A percentile compares a stretch with the other conserved stretches of the same genome.
Conservation (phyloP, 1,140 invertebrate species). For the Panonychus citri region DNA sequence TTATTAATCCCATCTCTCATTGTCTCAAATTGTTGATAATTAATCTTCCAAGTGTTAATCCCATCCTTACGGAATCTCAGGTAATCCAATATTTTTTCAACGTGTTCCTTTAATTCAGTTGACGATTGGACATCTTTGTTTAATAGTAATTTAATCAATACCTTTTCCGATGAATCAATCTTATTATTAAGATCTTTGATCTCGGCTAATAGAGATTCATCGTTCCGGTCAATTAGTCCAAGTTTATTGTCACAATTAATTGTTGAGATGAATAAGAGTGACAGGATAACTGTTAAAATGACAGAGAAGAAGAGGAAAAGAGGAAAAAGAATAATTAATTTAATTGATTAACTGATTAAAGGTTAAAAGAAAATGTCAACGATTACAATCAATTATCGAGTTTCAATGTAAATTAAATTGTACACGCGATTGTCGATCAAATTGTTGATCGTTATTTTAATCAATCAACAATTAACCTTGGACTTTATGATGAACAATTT, state of each 20-base stretch:
- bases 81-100: neutral
- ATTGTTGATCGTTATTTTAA: no score
- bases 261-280: neutral
- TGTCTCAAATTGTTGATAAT: neutral
- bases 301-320: neutral
- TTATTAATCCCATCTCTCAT: neutral
- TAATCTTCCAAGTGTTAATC: neutral
- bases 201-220: neutral
- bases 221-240: neutral
- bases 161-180: neutral
- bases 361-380: no score
- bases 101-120: neutral
- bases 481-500: no score
- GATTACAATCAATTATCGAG: no score
- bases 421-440: no score
- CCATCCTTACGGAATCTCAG: neutral
- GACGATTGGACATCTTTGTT: neutral
- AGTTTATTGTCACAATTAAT: neutral
- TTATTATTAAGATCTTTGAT: neutral
- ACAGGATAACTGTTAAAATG: neutral
- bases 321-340: neutral
- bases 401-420: no score
- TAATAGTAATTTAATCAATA: neutral
- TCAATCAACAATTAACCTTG: no score
- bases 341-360: neutral